A percentile compares a stretch with the other conserved stretches of the same genome.
Conservation (phyloP, 1,140 invertebrate species). For the Drosophila rufa region DNA sequence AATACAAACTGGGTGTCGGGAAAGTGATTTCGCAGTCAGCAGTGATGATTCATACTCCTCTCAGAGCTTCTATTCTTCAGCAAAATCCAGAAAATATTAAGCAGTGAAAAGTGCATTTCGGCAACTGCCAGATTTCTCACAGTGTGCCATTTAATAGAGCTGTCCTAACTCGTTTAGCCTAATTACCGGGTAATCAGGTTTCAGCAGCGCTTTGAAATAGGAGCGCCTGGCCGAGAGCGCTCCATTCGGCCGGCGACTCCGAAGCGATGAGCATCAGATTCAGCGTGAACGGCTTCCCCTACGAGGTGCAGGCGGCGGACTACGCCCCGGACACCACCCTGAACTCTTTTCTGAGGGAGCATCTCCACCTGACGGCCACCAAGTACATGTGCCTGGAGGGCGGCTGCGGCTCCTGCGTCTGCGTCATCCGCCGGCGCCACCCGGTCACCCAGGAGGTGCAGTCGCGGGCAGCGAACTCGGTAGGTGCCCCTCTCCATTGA, state of each 20-base stretch:
- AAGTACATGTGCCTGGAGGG: conserved; percentile 94
- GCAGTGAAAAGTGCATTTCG: no score
- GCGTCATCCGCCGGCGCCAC: conserved; percentile 87
- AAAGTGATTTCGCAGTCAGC: no score
- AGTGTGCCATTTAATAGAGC: background rate
- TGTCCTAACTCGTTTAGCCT: conserved; percentile 1
- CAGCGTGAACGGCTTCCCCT: conserved; percentile 68
- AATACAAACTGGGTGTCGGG: no score
- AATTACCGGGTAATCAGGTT: conserved; percentile 58
- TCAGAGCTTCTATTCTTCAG: no score
- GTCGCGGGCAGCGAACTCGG: conserved; percentile 90
- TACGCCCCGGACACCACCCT: conserved; percentile 87
- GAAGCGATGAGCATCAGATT: conserved; percentile 68
- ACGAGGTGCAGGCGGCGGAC: conserved; percentile 60
- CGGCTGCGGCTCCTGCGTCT: conserved; percentile 93
- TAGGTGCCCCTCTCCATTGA: conserved; percentile 83
- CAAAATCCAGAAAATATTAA: background rate
- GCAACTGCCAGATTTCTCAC: background rate
- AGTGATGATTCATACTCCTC: no score
- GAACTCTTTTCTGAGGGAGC: conserved; percentile 89
- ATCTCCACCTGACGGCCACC: conserved; percentile 90
- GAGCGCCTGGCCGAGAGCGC: conserved; percentile 4
- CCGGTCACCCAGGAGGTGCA: conserved; percentile 86
- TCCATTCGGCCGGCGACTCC: conserved; percentile 33
- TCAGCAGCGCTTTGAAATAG: conserved; percentile 53